Evolutionary conservation across 2,888 invertebrate species (phyloP), one percentile per base, ranked within the genome.

Genomic region (Orchesella flavescens): DNA sequence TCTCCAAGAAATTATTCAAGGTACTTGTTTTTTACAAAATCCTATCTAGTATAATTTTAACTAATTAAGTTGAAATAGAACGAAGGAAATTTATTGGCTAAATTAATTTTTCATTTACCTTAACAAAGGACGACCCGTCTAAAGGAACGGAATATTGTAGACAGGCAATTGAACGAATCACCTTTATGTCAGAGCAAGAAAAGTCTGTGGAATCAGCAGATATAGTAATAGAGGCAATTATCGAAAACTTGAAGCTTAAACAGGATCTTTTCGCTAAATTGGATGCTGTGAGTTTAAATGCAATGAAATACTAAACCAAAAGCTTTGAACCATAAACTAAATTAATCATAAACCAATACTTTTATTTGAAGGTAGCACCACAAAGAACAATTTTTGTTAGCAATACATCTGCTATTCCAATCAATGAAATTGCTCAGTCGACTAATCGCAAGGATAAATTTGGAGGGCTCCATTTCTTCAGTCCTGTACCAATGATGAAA

Each of bases 381-480:
- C 90, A 91, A 0, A 93, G 94, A 88, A 93, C 96, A 1, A 94
- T 97, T 85, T 94, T 97, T 90, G 94, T 96, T 1, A 95, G 95
- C 44, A 97, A 97, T 90, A 97, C 97, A 0, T 97, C 97, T 4
- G 97, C 97, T 0, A 92, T 97, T 19, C 93, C 95, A 13, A 95
- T 97, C 87, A 92, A 92, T 83, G 96, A 96, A 88, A 97, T 97
- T 89, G 94, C 95, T 0, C 92, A 93, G 10, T 92, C 93, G 4
- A 94, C 95, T 1, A 93, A 93, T 80, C 92, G 96, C 88, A 89
- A 90, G 87, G 91, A 92, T 85, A 92, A 93, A 88, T 96, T 96
- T 90, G 96, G 95, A 17, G 97, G 97, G 0, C 92, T 97, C 53
- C 97, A 97, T 90, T 97, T 97, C 91, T 97, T 97, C 91, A 97